These are phyloP conservation scores for Cassiopea xamachana DNA, from an alignment of 30 jellyfish, hydroid and myxozoan species.

Conservation along the genomic window DNA sequence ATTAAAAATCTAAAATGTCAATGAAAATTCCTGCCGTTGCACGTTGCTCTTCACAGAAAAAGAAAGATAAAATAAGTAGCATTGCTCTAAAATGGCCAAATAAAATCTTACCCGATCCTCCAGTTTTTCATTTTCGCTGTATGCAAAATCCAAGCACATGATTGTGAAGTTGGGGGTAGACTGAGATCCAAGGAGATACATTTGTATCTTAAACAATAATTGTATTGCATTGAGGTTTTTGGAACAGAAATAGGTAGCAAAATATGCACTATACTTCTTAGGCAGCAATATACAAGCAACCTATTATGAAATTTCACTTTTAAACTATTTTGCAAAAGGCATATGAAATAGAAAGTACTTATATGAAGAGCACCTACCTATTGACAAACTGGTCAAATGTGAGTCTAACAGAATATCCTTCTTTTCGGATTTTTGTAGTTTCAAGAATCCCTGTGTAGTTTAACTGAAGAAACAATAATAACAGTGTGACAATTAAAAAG, in stretches of 20 bases:
- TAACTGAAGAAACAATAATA: slow-evolving; percentile 20
- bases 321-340: too few relatives aligned
- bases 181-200: slow-evolving; percentile 57
- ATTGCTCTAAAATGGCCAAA: neutral
- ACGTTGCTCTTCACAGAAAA: neutral
- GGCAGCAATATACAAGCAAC: too few relatives aligned
- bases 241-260: too few relatives aligned
- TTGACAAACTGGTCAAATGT: slow-evolving; percentile 60
- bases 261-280: too few relatives aligned
- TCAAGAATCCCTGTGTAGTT: slow-evolving; percentile 80
- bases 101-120: slow-evolving; percentile 64
- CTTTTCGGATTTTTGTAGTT: slow-evolving; percentile 74
- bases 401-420: slow-evolving; percentile 79
- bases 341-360: too few relatives aligned
- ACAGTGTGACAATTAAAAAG: neutral
- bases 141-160: slow-evolving; percentile 70
- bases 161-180: slow-evolving; percentile 67
- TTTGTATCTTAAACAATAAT: slow-evolving; percentile 38
- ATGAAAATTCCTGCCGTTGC: neutral
- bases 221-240: too few relatives aligned
- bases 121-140: slow-evolving; percentile 69
- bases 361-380: slow-evolving; percentile 31
- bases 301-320: too few relatives aligned
- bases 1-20: neutral
- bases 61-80: neutral